Evolutionary conservation across 2,797 vertebrate genomes (phyloP).

Genomic region (Poliocrania exsul): DNA sequence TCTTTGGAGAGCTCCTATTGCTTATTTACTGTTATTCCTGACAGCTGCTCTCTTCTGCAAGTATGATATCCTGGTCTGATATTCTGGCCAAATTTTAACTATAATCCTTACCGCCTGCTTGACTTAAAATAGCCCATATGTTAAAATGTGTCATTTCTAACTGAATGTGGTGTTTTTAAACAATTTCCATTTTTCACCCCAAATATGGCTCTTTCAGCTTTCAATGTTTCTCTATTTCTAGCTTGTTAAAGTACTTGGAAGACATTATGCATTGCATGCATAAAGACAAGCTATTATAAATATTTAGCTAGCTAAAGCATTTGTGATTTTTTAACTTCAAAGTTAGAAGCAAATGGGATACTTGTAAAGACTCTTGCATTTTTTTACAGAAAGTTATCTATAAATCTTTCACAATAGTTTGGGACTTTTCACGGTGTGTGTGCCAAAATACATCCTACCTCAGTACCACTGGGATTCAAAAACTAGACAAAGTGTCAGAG

Average conservation of each 20-base stretch:
- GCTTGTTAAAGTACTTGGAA: conserved; percentile 54
- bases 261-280: neutral
- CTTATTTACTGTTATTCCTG: neutral
- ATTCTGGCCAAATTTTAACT: conserved; percentile 21
- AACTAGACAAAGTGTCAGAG: neutral
- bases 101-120: conserved; percentile 25
- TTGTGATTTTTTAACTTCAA: conserved; percentile 20
- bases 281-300: conserved; percentile 51
- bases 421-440: neutral
- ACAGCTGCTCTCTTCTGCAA: conserved; percentile 7
- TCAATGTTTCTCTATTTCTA: conserved; percentile 50
- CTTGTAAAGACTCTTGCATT: neutral
- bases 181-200: conserved; percentile 58
- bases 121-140: conserved; percentile 34
- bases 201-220: conserved; percentile 47
- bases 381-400: neutral
- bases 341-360: conserved; percentile 18
- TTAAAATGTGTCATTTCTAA: conserved; percentile 34
- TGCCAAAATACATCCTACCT: neutral
- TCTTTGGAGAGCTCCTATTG: neutral
- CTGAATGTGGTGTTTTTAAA: conserved; percentile 33
- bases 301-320: conserved; percentile 58
- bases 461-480: neutral
- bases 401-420: neutral
- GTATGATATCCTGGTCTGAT: neutral